Evolutionary conservation across 2,113 vertebrate species (phyloP).

Genomic region (Paralichthys olivaceus): DNA sequence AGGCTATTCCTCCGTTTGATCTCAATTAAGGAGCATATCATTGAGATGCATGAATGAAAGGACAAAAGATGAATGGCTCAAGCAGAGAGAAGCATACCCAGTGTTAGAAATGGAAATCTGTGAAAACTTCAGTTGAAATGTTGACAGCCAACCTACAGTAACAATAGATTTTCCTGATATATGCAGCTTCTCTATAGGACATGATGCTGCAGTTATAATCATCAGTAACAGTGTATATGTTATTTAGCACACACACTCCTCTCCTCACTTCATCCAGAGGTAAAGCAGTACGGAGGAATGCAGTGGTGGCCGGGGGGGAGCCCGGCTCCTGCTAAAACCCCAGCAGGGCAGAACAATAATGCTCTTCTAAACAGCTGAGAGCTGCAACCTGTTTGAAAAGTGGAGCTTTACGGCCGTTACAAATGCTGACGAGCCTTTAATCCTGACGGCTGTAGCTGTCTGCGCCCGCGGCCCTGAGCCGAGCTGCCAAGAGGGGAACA

Average conservation of each 20-base stretch:
- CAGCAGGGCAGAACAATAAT: conserved; percentile 78
- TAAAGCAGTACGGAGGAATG: conserved; percentile 63
- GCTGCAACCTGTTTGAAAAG: conserved; percentile 83
- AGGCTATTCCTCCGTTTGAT: conserved; percentile 32
- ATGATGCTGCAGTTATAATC: conserved; percentile 23
- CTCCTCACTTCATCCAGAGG: conserved; percentile 44
- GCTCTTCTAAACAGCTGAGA: conserved; percentile 82
- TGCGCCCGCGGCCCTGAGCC: conserved; percentile 59
- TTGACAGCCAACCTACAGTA: not conserved
- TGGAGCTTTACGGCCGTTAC: conserved; percentile 76
- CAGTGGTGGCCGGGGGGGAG: conserved; percentile 21
- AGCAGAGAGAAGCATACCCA: not conserved
- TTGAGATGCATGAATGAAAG: conserved; percentile 28
- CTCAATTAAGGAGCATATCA: conserved; percentile 45
- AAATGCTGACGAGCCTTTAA: conserved; percentile 80
- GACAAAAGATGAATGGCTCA: not conserved
- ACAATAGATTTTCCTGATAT: not conserved
- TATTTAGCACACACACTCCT: not conserved
- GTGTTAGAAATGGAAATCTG: conserved; percentile 2
- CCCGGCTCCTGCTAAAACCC: conserved; percentile 57
- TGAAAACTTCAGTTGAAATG: not conserved
- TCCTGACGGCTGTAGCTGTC: conserved; percentile 64
- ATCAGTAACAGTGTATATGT: conserved; percentile 12
- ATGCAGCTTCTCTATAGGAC: conserved; percentile 35
- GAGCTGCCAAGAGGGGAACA: conserved; percentile 40